A percentile compares a stretch with the other conserved stretches of the same genome.
These are phyloP conservation scores for Anas flavirostris DNA, from an alignment of 2,797 vertebrate species.

Conservation along the genomic window DNA sequence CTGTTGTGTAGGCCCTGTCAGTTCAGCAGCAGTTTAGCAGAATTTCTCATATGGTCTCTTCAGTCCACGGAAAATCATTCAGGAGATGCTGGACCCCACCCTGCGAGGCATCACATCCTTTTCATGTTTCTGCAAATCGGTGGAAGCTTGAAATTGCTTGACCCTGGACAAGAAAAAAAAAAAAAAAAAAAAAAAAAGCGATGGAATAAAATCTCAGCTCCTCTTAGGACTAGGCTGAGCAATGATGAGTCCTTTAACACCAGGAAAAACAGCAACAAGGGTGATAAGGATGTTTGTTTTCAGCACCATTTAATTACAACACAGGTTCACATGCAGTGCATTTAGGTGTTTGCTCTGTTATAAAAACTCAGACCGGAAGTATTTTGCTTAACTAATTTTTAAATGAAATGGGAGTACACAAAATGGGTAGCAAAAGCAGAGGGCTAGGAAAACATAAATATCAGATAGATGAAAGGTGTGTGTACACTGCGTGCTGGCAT, in stretches of 20 bases:
- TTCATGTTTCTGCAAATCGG: neutral
- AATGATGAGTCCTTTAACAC: neutral
- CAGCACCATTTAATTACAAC: neutral
- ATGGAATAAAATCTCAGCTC: neutral
- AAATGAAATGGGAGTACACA: neutral
- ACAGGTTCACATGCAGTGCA: rapidly evolving
- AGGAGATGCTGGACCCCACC: neutral
- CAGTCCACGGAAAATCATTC: neutral
- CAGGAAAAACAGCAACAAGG: neutral
- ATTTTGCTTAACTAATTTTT: neutral
- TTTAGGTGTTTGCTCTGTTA: neutral
- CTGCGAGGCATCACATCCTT: neutral
- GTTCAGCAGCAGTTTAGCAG: neutral
- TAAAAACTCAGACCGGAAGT: neutral
- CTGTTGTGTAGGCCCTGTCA: conserved; percentile 33
- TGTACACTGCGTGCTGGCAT: neutral
- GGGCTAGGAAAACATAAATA: rapidly evolving
- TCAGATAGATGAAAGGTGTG: neutral
- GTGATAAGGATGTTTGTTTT: neutral
- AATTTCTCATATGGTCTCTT: neutral
- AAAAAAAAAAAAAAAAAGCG: neutral
- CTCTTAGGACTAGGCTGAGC: neutral
- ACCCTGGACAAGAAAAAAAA: neutral
- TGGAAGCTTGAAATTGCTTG: neutral
- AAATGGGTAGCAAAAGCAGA: neutral